A percentile compares a stretch with the other conserved stretches of the same genome.
Evolutionary conservation across 2,797 vertebrate species (phyloP).

Genomic region (Onychomys leucogaster): DNA sequence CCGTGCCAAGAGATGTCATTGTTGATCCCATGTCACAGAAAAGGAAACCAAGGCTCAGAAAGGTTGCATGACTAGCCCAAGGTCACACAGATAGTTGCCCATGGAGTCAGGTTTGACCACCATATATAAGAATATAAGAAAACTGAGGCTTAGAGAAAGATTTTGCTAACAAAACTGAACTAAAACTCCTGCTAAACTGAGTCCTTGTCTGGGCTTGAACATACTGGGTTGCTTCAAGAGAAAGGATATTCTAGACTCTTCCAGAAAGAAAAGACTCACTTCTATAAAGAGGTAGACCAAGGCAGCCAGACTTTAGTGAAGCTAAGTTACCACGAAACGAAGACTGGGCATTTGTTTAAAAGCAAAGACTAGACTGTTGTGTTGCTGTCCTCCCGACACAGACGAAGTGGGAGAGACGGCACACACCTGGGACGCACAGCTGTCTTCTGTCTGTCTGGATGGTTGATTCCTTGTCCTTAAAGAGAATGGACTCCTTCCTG

Average conservation of each 20-base stretch:
- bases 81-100: background rate
- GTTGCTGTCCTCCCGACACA: background rate
- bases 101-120: background rate
- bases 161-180: background rate
- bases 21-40: background rate
- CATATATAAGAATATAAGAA: background rate
- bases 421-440: background rate
- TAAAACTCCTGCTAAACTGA: background rate
- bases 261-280: background rate
- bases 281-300: background rate
- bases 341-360: constrained; percentile 6
- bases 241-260: constrained; percentile 9
- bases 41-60: background rate
- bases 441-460: constrained; percentile 10
- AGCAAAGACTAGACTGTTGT: background rate
- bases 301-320: background rate
- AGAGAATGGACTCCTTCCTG: constrained; percentile 41
- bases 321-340: background rate
- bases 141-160: background rate
- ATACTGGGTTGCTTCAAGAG: background rate
- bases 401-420: background rate
- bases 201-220: background rate
- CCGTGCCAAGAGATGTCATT: rapidly evolving
- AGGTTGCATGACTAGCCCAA: background rate
- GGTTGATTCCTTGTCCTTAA: background rate